Base-by-base conservation (phyloP, 2,888 invertebrate species). In the Rapana venosa region DNA sequence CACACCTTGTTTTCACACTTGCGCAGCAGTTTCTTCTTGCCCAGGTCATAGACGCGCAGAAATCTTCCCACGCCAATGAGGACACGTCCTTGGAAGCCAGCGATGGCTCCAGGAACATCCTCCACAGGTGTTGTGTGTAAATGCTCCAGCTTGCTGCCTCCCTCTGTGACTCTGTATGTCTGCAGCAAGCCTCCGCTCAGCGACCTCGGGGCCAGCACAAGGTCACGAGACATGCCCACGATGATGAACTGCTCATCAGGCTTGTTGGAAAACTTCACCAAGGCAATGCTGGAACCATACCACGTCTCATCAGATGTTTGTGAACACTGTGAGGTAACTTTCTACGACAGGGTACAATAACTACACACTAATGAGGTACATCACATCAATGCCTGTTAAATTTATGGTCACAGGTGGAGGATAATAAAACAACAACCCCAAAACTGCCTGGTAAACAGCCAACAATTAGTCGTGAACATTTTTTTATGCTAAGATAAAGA, bases 121-220 rank as follows among this genome's bases (percentile, higher is more conserved):
- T 99, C 99, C 6, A 99, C 97, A 11, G 97, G 97, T 0, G 99
- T 99, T 95, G 98, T 98, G 96, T 99, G 99, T 36, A 99, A 97
- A 89, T 99, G 97, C 95, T 99, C 99, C 89, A 99, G 96, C 94
- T 97, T 97, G 17, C 98, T 98, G 85, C 99, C 98, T 90, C 97
- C 97, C 1, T 97, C 96, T 95, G 97, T 97, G 30, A 96, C 91
- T 89, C 90, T 89, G 96, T 99, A 99, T 0, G 98, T 98, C 95
- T 98, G 98, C 91, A 99, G 97, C 95, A 97, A 98, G 91, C 99
- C 99, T 70, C 98, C 97, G 74, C 97, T 97, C 93, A 98, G 98
- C 61, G 98, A 97, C 88, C 98, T 97, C 0, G 99, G 99, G 95
- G 98, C 98, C 26, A 99, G 97, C 92, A 98, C 97, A 93, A 98